Evolutionary conservation across 2,113 vertebrate species (phyloP).

Genomic region (Pteronura brasiliensis): DNA sequence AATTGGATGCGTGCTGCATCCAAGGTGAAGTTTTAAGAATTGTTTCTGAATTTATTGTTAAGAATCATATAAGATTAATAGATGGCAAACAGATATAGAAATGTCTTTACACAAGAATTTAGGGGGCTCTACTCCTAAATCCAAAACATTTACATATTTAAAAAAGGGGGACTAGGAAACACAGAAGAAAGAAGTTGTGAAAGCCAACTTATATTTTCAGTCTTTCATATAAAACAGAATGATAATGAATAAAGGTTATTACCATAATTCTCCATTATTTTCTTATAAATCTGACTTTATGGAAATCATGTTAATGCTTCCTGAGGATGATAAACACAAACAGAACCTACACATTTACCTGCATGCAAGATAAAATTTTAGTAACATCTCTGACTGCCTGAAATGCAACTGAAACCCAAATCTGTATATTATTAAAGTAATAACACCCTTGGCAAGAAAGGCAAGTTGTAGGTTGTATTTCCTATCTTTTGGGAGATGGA

Average conservation of each 20-base stretch:
- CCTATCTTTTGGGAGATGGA: neutral
- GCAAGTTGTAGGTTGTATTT: neutral
- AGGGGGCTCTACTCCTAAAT: conserved; percentile 61
- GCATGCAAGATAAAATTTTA: conserved; percentile 70
- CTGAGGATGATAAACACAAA: conserved; percentile 72
- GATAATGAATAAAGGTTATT: conserved; percentile 69
- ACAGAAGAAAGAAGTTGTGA: conserved; percentile 62
- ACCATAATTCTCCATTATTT: conserved; percentile 79
- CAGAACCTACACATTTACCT: conserved; percentile 74
- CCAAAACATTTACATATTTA: conserved; percentile 34
- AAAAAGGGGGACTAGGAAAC: neutral
- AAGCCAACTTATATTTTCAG: conserved; percentile 74
- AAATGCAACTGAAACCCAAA: conserved; percentile 74
- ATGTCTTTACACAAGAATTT: conserved; percentile 67
- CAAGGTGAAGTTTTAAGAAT: conserved; percentile 73
- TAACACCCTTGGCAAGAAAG: conserved; percentile 40
- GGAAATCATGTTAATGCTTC: conserved; percentile 77
- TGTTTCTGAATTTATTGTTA: conserved; percentile 71
- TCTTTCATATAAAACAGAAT: conserved; percentile 69
- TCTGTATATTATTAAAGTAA: conserved; percentile 72
- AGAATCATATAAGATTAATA: conserved; percentile 62
- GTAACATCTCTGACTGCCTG: conserved; percentile 64
- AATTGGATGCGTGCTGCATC: conserved; percentile 43
- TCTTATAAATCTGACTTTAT: conserved; percentile 79
- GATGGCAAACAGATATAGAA: conserved; percentile 70